A percentile compares a stretch with the other conserved stretches of the same genome.
phyloP scores from a whole-genome alignment of 2,113 vertebrate genomes.

The Pedionomus torquatus region DNA sequence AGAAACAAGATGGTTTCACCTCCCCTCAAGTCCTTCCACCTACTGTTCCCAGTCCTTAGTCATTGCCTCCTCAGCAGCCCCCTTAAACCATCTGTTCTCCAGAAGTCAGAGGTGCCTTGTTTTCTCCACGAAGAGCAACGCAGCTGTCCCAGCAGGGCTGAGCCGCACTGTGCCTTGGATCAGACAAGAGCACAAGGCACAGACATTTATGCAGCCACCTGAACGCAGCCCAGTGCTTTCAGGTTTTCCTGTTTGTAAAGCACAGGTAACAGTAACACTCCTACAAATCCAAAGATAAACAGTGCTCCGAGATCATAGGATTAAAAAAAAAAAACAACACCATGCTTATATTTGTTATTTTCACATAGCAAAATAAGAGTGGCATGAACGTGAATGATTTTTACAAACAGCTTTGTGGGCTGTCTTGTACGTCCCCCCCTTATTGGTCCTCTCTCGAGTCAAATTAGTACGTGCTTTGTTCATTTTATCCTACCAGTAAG shows the following conservation, averaged over 20 bases:
- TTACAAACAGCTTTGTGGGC: background rate
- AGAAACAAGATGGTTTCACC: background rate
- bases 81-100: constrained; percentile 48
- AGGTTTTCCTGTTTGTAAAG: background rate
- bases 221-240: background rate
- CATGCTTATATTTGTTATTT: background rate
- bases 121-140: background rate
- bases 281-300: background rate
- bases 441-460: background rate
- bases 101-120: constrained; percentile 43
- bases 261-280: background rate
- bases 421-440: background rate
- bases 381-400: background rate
- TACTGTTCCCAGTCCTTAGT: constrained; percentile 14
- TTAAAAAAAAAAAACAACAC: background rate
- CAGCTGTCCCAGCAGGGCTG: background rate
- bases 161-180: background rate
- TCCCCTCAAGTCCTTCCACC: constrained; percentile 26
- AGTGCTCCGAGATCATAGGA: background rate
- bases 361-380: background rate
- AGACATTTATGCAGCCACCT: background rate
- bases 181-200: background rate
- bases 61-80: constrained; percentile 23
- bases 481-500: background rate
- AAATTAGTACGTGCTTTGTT: background rate